A percentile compares a stretch with the other conserved stretches of the same genome.
These are phyloP conservation scores for Orchestia grillus DNA, from an alignment of 1,140 invertebrate species.

Conservation along the genomic window DNA sequence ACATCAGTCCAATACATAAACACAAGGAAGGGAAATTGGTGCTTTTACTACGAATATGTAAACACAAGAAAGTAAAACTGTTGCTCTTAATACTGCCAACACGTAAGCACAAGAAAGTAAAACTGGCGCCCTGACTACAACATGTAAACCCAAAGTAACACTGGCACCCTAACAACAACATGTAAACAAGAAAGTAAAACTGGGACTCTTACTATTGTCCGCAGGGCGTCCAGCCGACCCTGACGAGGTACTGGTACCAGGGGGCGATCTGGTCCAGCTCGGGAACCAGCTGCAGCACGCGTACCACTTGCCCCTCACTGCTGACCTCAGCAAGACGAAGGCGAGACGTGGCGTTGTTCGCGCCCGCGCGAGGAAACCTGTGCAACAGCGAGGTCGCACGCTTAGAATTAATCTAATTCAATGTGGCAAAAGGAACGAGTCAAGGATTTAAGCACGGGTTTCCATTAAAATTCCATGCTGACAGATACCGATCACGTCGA, in stretches of 20 bases:
- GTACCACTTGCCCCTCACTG: constrained; percentile 77
- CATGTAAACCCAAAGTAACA: background rate
- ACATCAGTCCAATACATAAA: no score
- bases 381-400: background rate
- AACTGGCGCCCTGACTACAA: no score
- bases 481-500: no score
- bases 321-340: constrained; percentile 91
- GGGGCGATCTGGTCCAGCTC: constrained; percentile 84
- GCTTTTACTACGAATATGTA: no score
- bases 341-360: constrained; percentile 88
- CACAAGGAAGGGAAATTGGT: no score
- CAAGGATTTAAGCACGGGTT: no score
- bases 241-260: constrained; percentile 93
- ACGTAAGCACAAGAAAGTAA: no score
- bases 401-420: no score
- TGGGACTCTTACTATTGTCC: constrained; percentile 81
- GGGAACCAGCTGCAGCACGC: constrained; percentile 79
- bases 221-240: constrained; percentile 93
- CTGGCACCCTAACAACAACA: constrained; percentile 76
- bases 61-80: no score
- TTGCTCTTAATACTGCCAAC: no score
- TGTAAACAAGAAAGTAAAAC: background rate
- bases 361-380: constrained; percentile 88
- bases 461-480: no score
- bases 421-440: no score